Conservation (phyloP, 2,888 invertebrate species). For the Andrena chrysosceles region DNA sequence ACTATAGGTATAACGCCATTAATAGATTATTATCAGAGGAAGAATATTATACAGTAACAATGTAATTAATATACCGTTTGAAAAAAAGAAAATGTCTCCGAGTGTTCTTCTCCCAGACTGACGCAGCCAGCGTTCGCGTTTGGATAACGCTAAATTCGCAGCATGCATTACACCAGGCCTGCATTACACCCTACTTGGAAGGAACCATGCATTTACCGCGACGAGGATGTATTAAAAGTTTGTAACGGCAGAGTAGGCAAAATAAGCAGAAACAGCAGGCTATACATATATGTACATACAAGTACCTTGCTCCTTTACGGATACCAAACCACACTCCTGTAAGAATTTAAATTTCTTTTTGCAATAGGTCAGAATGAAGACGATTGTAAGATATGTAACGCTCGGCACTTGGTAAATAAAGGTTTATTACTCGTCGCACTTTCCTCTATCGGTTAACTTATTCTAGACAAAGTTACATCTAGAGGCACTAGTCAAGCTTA, state of each 20-base stretch:
- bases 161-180: background rate
- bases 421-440: slow-evolving; percentile 71
- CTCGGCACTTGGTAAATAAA: slow-evolving; percentile 75
- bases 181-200: background rate
- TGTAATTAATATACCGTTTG: slow-evolving; percentile 71
- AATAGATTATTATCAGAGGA: slow-evolving; percentile 70
- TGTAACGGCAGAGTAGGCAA: background rate
- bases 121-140: too few species aligned
- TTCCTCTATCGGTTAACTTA: slow-evolving; percentile 75
- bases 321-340: background rate
- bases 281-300: too few species aligned
- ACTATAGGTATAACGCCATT: slow-evolving; percentile 57
- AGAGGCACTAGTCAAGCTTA: slow-evolving; percentile 84
- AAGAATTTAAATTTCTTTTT: background rate
- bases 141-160: background rate
- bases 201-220: background rate
- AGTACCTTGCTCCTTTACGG: too few species aligned
- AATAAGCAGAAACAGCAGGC: too few species aligned
- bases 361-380: background rate
- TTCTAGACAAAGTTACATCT: slow-evolving; percentile 77
- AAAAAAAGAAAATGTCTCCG: slow-evolving; percentile 39
- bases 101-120: background rate
- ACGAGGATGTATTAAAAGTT: background rate
- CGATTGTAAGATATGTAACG: slow-evolving; percentile 23
- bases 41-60: slow-evolving; percentile 54